These are phyloP conservation scores for Triops longicaudatus DNA, from an alignment of 1,140 invertebrate species.

Conservation along the genomic window DNA sequence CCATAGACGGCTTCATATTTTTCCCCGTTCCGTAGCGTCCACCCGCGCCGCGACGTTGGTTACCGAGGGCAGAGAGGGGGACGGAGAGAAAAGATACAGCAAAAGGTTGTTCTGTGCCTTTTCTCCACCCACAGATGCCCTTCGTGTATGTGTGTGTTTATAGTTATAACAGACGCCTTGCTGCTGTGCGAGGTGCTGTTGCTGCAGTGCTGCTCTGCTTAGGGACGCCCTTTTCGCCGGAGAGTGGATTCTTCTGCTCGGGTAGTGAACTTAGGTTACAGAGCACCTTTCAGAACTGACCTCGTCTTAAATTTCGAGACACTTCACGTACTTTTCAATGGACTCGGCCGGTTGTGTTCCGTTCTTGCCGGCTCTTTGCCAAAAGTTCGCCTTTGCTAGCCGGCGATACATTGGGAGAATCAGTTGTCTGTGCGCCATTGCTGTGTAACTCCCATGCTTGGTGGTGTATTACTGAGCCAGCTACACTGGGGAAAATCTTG, in stretches of 20 bases:
- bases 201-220: slow-evolving; percentile 9
- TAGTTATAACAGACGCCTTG: slow-evolving; percentile 8
- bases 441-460: background rate
- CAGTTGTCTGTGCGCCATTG: background rate
- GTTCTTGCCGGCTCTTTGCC: background rate
- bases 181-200: background rate
- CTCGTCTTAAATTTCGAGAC: background rate
- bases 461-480: background rate
- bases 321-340: background rate
- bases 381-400: background rate
- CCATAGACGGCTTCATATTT: background rate
- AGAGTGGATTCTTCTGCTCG: background rate
- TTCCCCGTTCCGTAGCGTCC: background rate
- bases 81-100: background rate
- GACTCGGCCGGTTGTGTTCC: background rate
- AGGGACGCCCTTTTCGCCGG: background rate
- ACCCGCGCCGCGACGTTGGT: background rate
- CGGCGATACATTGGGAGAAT: background rate
- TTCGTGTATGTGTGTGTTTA: slow-evolving; percentile 4
- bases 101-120: background rate
- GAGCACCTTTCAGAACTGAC: background rate
- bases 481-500: background rate
- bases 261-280: background rate
- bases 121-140: background rate
- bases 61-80: background rate